These are phyloP conservation scores for Flexamia atlantica DNA, from an alignment of 2,888 invertebrate species.

Conservation along the genomic window DNA sequence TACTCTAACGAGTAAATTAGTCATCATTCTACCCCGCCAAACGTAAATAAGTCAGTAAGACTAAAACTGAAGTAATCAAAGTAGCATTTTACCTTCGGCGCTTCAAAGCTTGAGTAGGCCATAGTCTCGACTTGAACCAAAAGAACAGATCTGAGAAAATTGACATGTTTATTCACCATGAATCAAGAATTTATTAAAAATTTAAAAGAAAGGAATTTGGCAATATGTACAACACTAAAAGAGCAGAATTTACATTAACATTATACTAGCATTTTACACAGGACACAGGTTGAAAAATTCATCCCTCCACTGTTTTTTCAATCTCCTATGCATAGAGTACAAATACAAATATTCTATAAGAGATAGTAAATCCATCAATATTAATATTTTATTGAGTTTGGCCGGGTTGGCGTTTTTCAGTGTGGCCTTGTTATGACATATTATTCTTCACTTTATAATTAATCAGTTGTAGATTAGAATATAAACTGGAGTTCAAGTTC, in stretches of 20 bases:
- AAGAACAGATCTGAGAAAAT: not conserved
- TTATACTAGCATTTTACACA: not conserved
- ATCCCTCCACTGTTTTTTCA: not conserved
- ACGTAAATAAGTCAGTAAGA: too few species aligned
- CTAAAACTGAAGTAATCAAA: too few species aligned
- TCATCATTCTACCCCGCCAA: too few species aligned
- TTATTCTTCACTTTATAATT: too few species aligned
- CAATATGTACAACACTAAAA: not conserved
- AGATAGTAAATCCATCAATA: too few species aligned
- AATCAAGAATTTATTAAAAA: not conserved
- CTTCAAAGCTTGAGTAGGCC: constrained; percentile 12
- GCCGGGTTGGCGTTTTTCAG: too few species aligned
- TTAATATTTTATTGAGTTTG: too few species aligned
- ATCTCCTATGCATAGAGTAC: not conserved
- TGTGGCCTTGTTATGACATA: too few species aligned
- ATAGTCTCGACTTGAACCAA: constrained; percentile 2
- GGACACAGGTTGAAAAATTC: not conserved
- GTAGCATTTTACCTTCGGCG: constrained; percentile 24
- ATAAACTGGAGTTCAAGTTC: too few species aligned
- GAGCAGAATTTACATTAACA: not conserved
- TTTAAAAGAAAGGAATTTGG: not conserved
- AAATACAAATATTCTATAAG: too few species aligned
- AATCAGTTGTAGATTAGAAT: too few species aligned
- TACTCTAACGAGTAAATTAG: too few species aligned
- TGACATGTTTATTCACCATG: not conserved